Percentiles rank a stretch among this genome's conserved stretches.
Conservation (phyloP, 1,140 invertebrate genomes). For the Mycetomoellerius zeteki region DNA sequence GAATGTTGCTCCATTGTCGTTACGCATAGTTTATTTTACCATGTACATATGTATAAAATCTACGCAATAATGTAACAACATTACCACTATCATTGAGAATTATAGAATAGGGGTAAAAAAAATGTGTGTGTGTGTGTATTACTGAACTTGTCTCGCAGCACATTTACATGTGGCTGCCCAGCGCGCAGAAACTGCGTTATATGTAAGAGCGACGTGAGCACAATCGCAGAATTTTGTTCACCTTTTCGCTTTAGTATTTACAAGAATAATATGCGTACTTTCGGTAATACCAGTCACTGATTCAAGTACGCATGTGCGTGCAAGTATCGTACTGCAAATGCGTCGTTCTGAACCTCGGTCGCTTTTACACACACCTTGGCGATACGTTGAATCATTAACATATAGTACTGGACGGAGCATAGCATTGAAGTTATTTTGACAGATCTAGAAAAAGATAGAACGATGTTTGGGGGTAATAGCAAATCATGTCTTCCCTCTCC, state of each 20-base stretch:
- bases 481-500: too few species aligned
- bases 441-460: too few species aligned
- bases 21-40: too few species aligned
- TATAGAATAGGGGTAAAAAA: too few species aligned
- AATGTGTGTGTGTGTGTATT: constrained; percentile 54
- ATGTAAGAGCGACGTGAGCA: not conserved
- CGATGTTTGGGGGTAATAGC: too few species aligned
- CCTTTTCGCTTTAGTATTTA: constrained; percentile 61
- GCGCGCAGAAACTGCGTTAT: not conserved
- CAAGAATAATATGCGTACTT: constrained; percentile 13
- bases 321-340: not conserved
- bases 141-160: constrained; percentile 23
- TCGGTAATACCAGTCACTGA: not conserved
- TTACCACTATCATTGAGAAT: too few species aligned
- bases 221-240: not conserved
- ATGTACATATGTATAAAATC: too few species aligned
- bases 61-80: too few species aligned
- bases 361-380: not conserved
- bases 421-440: too few species aligned
- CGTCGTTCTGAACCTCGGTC: not conserved
- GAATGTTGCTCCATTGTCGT: too few species aligned
- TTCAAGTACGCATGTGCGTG: not conserved
- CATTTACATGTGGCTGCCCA: constrained; percentile 19
- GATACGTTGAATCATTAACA: not conserved
- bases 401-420: not conserved